Percentiles rank a stretch among this genome's conserved stretches.
Conservation (phyloP, 2,113 vertebrate genomes). For the Limanda limanda region DNA sequence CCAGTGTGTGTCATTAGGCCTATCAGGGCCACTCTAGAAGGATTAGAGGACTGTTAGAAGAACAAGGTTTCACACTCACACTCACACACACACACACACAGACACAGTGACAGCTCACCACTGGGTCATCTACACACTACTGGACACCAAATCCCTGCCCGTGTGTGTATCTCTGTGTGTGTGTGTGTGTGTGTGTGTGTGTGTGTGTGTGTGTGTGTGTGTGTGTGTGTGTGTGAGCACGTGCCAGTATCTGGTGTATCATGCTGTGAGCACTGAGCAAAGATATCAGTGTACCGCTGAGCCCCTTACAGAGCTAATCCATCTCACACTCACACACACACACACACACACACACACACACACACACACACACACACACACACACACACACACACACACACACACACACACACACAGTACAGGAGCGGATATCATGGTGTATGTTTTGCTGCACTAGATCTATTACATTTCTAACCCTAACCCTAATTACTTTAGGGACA, state of each 20-base stretch:
- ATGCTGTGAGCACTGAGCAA: slow-evolving; percentile 78
- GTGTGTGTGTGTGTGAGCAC: slow-evolving; percentile 37
- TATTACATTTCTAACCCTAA: background rate
- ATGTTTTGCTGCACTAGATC: background rate
- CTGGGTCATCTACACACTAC: slow-evolving; percentile 69
- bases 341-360: slow-evolving; percentile 1
- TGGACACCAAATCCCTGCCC: slow-evolving; percentile 73
- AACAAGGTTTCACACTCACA: slow-evolving; percentile 57
- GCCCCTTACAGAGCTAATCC: slow-evolving; percentile 76
- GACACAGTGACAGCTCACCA: slow-evolving; percentile 65
- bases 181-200: slow-evolving; percentile 22
- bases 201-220: slow-evolving; percentile 2
- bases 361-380: slow-evolving; percentile 31
- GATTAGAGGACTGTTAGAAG: slow-evolving; percentile 80
- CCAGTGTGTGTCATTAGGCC: slow-evolving; percentile 80
- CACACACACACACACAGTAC: background rate
- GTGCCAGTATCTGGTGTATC: slow-evolving; percentile 75
- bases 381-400: slow-evolving; percentile 30
- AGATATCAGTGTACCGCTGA: slow-evolving; percentile 79
- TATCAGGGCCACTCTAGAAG: slow-evolving; percentile 79
- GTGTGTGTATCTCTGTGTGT: background rate
- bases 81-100: slow-evolving; percentile 28
- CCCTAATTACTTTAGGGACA: background rate
- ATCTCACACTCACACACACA: slow-evolving; percentile 46
- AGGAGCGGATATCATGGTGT: slow-evolving; percentile 21